Evolutionary conservation across 2,797 vertebrate genomes (phyloP), one percentile per base, ranked within the genome.

Genomic region (Sebastes dallii): DNA sequence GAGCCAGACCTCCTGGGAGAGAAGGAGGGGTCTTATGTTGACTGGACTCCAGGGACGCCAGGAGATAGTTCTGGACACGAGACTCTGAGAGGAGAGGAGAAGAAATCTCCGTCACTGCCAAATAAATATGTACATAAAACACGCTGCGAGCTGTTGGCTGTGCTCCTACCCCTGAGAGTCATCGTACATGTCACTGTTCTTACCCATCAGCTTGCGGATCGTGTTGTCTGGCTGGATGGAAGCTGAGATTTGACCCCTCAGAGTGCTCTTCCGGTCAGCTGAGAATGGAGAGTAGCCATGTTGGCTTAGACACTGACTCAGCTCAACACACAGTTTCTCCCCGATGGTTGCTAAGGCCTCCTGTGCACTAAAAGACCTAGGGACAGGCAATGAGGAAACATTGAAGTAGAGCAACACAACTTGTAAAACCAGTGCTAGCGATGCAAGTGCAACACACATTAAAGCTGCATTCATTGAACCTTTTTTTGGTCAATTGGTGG

Each of bases 171-270:
- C 59, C 59, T 30, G 1, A 11, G 11, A 46, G 5, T 14, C 13
- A 16, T 60, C 24, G 29, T 6, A n/a, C 1, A 11, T 24, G 34
- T 42, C 14, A 18, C 9, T n/a, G 24, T 24, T 61, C 72, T 91
- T 95, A 99, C 99, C 98, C 94, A 99, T 96, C 27, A 99, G 95
- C 91, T 94, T 97, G 89, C 95, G 97, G 54, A 99, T 93, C 7
- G 96, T 93, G 93, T 98, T 97, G 10, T 97, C 96, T 0, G 94
- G 91, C 52, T 92, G 95, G 77, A 90, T 88, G 78, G 93, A 87
- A 0, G 98, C 96, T 20, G 95, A 95, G 89, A 99, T 97, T 69
- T 99, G 98, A 39, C 98, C 98, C 93, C 95, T 98, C 64, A 99
- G 93, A 7, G 81, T 88, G 18, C 80, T 82, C 90, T 96, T 96